A percentile compares a stretch with the other conserved stretches of the same genome.
These are phyloP conservation scores for Lasioglossum villosulum DNA, from an alignment of 2,888 invertebrate species.

Conservation along the genomic window DNA sequence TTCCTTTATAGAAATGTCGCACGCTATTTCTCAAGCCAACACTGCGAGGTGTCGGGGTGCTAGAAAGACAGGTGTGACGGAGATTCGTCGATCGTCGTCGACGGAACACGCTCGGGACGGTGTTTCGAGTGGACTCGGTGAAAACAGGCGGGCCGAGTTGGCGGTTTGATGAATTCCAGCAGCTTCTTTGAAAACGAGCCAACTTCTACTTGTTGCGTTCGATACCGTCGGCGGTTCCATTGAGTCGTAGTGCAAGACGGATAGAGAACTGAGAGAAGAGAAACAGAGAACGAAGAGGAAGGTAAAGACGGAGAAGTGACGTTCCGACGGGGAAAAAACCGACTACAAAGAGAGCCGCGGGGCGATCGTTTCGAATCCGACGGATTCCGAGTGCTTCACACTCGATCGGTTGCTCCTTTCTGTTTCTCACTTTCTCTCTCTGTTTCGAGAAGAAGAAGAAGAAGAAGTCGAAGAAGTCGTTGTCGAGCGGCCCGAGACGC, in stretches of 20 bases:
- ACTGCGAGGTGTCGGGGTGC: neutral
- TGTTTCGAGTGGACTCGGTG: constrained; percentile 47
- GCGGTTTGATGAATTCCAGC: constrained; percentile 69
- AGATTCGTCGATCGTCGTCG: constrained; percentile 20
- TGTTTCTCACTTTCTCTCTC: neutral
- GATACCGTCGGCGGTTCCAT: constrained; percentile 66
- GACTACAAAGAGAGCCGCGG: constrained; percentile 12
- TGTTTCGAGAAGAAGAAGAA: neutral
- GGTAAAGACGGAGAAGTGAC: neutral
- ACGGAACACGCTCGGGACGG: constrained; percentile 5
- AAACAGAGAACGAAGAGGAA: constrained; percentile 18
- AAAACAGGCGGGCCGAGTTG: constrained; percentile 31
- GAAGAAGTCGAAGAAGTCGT: neutral
- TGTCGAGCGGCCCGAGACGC: neutral
- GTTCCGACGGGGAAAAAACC: constrained; percentile 8
- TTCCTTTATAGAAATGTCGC: neutral
- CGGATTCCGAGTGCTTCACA: constrained; percentile 20
- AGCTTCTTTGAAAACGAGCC: constrained; percentile 77
- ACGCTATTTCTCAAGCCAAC: neutral
- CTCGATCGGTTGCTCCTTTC: neutral
- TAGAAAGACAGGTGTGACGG: neutral
- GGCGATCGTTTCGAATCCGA: constrained; percentile 24
- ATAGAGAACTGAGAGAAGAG: constrained; percentile 26
- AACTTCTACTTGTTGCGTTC: constrained; percentile 78
- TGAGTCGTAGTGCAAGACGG: constrained; percentile 50